Evolutionary conservation across 37 sponge, comb jelly and placozoan genomes (phyloP).

Genomic region (Cladorhizidae sp.): DNA sequence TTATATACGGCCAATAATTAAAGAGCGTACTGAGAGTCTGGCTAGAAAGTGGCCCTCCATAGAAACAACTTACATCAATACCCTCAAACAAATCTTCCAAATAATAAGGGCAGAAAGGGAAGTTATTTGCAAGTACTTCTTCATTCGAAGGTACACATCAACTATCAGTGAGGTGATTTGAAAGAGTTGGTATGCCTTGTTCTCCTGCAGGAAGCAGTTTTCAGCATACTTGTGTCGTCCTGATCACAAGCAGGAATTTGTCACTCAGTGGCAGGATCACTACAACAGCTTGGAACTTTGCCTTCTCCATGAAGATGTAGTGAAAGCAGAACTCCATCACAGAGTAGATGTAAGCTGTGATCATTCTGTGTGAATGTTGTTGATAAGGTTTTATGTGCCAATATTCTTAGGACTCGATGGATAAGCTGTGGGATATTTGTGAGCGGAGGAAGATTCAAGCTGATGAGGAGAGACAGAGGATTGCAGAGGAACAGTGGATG

Average conservation of each 20-base stretch:
- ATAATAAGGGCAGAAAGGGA: constrained; percentile 78
- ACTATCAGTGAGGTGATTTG: neutral
- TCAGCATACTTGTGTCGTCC: constrained; percentile 77
- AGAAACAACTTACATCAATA: constrained; percentile 69
- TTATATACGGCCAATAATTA: constrained; percentile 18
- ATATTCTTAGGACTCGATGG: constrained; percentile 79
- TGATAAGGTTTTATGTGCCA: neutral
- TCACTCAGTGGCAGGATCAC: constrained; percentile 80
- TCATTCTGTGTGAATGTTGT: neutral
- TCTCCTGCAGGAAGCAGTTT: constrained; percentile 66
- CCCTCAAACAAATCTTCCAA: constrained; percentile 66
- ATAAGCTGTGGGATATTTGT: constrained; percentile 93
- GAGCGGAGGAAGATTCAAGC: constrained; percentile 80
- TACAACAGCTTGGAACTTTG: constrained; percentile 80
- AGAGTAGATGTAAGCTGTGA: constrained; percentile 79
- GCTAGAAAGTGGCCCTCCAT: constrained; percentile 77
- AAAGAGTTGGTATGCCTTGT: neutral
- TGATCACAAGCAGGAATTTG: constrained; percentile 92
- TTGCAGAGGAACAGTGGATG: constrained; percentile 82
- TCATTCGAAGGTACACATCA: constrained; percentile 49
- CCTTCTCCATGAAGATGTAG: constrained; percentile 71
- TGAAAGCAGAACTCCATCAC: constrained; percentile 95
- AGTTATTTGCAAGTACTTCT: constrained; percentile 76
- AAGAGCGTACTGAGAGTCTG: constrained; percentile 51
- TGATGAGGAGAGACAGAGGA: constrained; percentile 69